These are phyloP conservation scores for Aythya baeri DNA, from an alignment of 2,113 vertebrate genomes.

Conservation along the genomic window DNA sequence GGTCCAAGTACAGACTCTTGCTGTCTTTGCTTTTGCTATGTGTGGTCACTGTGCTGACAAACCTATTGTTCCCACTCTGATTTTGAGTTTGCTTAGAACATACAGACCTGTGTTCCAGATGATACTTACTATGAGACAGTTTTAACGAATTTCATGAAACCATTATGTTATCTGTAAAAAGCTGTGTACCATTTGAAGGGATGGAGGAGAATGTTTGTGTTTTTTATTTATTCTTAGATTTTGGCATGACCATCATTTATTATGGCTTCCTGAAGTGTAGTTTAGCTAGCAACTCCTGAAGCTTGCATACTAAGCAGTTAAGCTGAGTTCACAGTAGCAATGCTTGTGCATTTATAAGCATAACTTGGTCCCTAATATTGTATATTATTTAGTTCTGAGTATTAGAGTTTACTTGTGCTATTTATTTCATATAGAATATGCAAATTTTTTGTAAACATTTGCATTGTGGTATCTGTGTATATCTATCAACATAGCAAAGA, in stretches of 20 bases:
- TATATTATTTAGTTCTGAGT: slow-evolving; percentile 11
- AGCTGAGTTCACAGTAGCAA: not conserved
- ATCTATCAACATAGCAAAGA: not conserved
- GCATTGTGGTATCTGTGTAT: not conserved
- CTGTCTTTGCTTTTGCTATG: not conserved
- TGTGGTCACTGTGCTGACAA: not conserved
- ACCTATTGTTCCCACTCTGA: not conserved
- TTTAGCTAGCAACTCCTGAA: slow-evolving; percentile 22
- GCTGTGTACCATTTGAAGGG: not conserved
- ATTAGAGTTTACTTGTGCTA: slow-evolving; percentile 22
- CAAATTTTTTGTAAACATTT: not conserved
- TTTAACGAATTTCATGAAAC: not conserved
- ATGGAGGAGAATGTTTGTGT: not conserved
- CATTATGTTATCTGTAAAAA: not conserved
- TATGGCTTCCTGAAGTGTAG: slow-evolving; percentile 32
- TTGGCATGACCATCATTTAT: slow-evolving; percentile 50
- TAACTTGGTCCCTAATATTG: not conserved
- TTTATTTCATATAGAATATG: not conserved
- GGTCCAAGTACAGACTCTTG: not conserved
- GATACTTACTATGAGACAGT: not conserved
- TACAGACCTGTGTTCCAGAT: not conserved
- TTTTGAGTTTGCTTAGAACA: not conserved
- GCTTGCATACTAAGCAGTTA: slow-evolving; percentile 36
- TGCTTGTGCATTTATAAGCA: slow-evolving; percentile 33
- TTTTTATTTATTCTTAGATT: slow-evolving; percentile 31